Conservation (phyloP, 2,888 invertebrate species). For the Dorcus hopei region DNA sequence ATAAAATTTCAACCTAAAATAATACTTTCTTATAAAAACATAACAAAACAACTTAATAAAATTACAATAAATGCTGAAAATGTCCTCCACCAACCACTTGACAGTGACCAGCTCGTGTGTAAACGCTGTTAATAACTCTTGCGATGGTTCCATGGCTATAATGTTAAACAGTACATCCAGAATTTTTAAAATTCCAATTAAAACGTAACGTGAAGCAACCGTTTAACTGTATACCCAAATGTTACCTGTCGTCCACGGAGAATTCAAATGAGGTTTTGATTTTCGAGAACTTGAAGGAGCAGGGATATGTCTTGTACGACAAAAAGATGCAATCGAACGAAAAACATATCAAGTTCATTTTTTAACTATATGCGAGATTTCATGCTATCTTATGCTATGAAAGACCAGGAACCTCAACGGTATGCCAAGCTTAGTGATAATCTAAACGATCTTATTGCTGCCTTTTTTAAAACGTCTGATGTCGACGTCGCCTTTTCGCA, state of each 20-base stretch:
- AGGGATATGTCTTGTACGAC: conserved; percentile 32
- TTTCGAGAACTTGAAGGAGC: conserved; percentile 32
- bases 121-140: conserved; percentile 16
- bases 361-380: conserved; percentile 35
- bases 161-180: conserved; percentile 21
- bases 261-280: conserved; percentile 27
- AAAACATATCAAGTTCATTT: conserved; percentile 31
- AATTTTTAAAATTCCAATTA: conserved; percentile 18
- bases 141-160: too few species aligned
- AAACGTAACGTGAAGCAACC: conserved; percentile 15
- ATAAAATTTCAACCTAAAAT: too few species aligned
- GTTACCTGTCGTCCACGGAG: conserved; percentile 15
- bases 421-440: conserved; percentile 21
- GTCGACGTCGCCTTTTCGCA: background rate
- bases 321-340: conserved; percentile 31
- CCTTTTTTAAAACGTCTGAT: background rate
- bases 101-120: too few species aligned
- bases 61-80: too few species aligned
- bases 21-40: too few species aligned
- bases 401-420: conserved; percentile 28
- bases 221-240: conserved; percentile 20
- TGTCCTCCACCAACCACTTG: too few species aligned
- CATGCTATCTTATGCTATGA: conserved; percentile 37
- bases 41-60: too few species aligned
- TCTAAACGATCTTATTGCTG: background rate